Evolutionary conservation across 2,888 invertebrate species (phyloP), one percentile per base, ranked within the genome.

Genomic region (Tinea semifulvella): DNA sequence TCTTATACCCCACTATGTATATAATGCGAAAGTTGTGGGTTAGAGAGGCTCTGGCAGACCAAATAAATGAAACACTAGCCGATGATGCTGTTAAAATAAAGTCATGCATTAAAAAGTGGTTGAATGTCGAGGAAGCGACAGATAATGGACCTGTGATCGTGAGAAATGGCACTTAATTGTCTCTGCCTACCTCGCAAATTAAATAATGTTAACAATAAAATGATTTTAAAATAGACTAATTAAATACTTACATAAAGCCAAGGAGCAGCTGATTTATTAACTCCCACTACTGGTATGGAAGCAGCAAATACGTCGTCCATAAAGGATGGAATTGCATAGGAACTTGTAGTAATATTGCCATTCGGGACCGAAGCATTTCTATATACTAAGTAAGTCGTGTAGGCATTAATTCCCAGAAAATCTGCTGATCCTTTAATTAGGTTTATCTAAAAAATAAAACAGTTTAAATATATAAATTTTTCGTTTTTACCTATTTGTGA

Each of bases 321-420:
- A 16, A 26, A 19, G 14, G 48, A 48, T 11, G 45, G 45, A 46
- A 48, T 14, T 43, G 42, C 36, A 26, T 36, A 20, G 13, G 26
- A 35, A 27, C 14, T 22, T 38, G 16, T 13, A 13, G 20, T 26
- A 28, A 8, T 6, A 36, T 42, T 42, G n/a, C 20, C 11, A 18
- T 46, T 10, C 18, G 16, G 18, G 2, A 36, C 16, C 18, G 36
- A 36, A 14, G 18, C 7, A 18, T 36, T 46, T 18, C 26, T 43
- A 22, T 25, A 19, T 10, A 11, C 31, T 11, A 45, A 11, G 13
- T 36, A 63, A 2, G 80, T 63, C 1, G 85, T 83, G 58, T 89
- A 89, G 43, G 84, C 75, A 53, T 88, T 88, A 16, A 88, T 60
- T 10, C 87, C 43, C 43, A 52, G 49, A 48, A 49, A 53, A 43